Evolutionary conservation across 1,140 invertebrate genomes (phyloP).

Genomic region (Bicyclus anynana): DNA sequence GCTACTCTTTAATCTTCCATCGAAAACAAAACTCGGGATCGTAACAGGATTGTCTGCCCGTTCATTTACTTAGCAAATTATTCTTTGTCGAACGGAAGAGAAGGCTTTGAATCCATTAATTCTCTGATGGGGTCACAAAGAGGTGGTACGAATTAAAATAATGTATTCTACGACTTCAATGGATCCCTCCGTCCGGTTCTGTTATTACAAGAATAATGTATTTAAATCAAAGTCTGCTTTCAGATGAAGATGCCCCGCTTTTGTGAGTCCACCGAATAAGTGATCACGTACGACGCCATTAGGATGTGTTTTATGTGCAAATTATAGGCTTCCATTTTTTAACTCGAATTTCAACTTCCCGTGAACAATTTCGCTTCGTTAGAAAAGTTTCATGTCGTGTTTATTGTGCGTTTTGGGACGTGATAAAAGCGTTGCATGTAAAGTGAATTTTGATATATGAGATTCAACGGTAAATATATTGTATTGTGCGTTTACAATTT

Average conservation of each 20-base stretch:
- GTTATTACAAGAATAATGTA: constrained; percentile 76
- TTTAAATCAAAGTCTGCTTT: constrained; percentile 75
- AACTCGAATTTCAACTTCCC: constrained; percentile 49
- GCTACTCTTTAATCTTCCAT: constrained; percentile 73
- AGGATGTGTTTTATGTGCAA: constrained; percentile 77
- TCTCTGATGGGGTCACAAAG: constrained; percentile 72
- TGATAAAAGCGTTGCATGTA: neutral
- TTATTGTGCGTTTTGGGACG: constrained; percentile 29
- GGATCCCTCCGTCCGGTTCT: constrained; percentile 66
- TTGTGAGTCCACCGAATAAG: constrained; percentile 67
- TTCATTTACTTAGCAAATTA: constrained; percentile 77
- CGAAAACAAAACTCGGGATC: constrained; percentile 68
- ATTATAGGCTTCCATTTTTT: constrained; percentile 74
- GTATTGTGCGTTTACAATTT: too few relatives aligned
- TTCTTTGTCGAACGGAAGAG: constrained; percentile 75
- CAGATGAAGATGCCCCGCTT: constrained; percentile 68
- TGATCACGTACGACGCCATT: constrained; percentile 72
- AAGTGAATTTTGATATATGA: neutral
- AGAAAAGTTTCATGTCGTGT: constrained; percentile 47
- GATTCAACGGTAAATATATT: neutral
- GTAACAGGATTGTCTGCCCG: constrained; percentile 71
- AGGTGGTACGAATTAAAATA: constrained; percentile 76
- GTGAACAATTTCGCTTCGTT: constrained; percentile 65
- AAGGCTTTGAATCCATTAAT: constrained; percentile 76
- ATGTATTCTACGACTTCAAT: constrained; percentile 75